phyloP scores from a whole-genome alignment of 1,140 invertebrate genomes.

The Phymorhynchus buccinoides region DNA sequence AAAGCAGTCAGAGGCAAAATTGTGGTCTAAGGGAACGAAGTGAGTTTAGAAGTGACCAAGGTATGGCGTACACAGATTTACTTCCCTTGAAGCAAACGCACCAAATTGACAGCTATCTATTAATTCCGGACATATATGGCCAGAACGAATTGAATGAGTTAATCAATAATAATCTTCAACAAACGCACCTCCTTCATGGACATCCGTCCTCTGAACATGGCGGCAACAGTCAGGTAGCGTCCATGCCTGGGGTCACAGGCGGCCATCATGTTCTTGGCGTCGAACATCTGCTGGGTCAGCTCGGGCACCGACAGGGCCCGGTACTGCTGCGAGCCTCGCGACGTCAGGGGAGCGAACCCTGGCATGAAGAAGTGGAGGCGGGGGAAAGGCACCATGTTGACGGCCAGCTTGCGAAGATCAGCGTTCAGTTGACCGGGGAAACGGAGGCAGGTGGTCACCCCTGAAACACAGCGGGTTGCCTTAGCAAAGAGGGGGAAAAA shows the following conservation, averaged over 20 bases:
- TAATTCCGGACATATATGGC: too few species aligned
- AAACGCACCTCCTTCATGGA: slow-evolving; percentile 76
- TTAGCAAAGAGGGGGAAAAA: background rate
- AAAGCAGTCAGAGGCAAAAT: too few species aligned
- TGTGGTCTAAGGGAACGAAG: too few species aligned
- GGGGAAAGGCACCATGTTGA: slow-evolving; percentile 83
- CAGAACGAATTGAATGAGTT: background rate
- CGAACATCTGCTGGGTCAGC: slow-evolving; percentile 80
- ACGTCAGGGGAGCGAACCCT: slow-evolving; percentile 82
- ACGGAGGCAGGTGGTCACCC: slow-evolving; percentile 85
- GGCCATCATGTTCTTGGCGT: slow-evolving; percentile 84
- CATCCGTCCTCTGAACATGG: slow-evolving; percentile 77
- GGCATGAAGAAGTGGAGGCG: slow-evolving; percentile 88
- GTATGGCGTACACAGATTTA: too few species aligned
- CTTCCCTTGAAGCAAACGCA: too few species aligned
- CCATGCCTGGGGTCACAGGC: slow-evolving; percentile 79
- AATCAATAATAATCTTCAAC: background rate
- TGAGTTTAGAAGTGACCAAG: too few species aligned
- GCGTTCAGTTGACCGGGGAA: slow-evolving; percentile 88
- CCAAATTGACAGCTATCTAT: too few species aligned
- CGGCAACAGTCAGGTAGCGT: slow-evolving; percentile 83
- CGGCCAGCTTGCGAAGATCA: slow-evolving; percentile 85
- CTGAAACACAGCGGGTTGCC: slow-evolving; percentile 73
- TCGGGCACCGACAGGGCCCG: slow-evolving; percentile 76
- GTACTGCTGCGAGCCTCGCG: slow-evolving; percentile 76